phyloP scores from a whole-genome alignment of 2,888 invertebrate species.

The Ormyrus pomaceus region DNA sequence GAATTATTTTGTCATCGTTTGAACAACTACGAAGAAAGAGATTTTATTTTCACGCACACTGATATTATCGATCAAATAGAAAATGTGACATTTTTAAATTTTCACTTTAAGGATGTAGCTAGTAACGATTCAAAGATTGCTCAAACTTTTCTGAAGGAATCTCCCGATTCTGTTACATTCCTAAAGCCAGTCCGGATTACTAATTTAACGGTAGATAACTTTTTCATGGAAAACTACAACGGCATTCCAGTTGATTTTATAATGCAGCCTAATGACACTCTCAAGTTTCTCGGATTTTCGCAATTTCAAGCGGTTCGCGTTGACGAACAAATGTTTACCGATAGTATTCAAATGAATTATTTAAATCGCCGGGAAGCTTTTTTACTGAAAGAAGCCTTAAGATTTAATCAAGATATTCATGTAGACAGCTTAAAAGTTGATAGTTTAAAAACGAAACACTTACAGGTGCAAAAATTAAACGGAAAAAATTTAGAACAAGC shows the following conservation, averaged over 20 bases:
- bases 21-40: slow-evolving; percentile 62
- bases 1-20: slow-evolving; percentile 60
- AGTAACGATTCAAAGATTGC: slow-evolving; percentile 25
- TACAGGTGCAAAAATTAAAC: slow-evolving; percentile 48
- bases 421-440: slow-evolving; percentile 42
- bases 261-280: slow-evolving; percentile 46
- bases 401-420: slow-evolving; percentile 40
- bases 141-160: slow-evolving; percentile 51
- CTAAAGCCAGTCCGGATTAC: slow-evolving; percentile 45
- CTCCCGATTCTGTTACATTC: slow-evolving; percentile 54
- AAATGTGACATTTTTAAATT: slow-evolving; percentile 58
- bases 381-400: slow-evolving; percentile 46
- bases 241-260: slow-evolving; percentile 61
- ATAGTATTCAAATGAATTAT: slow-evolving; percentile 57
- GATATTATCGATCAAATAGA: slow-evolving; percentile 43
- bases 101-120: slow-evolving; percentile 59
- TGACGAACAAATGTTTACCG: slow-evolving; percentile 53
- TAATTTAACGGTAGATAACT: slow-evolving; percentile 57
- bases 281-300: slow-evolving; percentile 42
- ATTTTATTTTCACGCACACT: slow-evolving; percentile 65
- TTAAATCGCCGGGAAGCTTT: slow-evolving; percentile 52
- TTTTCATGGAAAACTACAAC: slow-evolving; percentile 64
- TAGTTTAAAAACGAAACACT: slow-evolving; percentile 51
- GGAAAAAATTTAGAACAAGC: slow-evolving; percentile 18
- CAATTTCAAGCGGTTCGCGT: slow-evolving; percentile 58